A percentile compares a stretch with the other conserved stretches of the same genome.
Evolutionary conservation across 2,797 vertebrate species (phyloP).

Genomic region (Chaunax sp.): DNA sequence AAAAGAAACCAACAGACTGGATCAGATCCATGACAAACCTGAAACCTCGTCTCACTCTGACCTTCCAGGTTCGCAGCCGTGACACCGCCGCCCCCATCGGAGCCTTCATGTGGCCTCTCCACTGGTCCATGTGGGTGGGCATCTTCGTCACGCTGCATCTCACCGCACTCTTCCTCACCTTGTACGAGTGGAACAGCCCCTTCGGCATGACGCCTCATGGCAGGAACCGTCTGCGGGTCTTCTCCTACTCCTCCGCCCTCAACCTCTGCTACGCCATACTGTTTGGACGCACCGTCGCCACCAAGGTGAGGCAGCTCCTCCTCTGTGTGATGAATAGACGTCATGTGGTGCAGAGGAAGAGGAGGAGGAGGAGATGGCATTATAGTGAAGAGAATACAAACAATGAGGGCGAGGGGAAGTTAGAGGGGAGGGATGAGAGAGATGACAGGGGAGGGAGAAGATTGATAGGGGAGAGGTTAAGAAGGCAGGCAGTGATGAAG

Average conservation of each 20-base stretch:
- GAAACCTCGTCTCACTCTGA: too few relatives aligned
- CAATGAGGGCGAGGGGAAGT: conserved; percentile 9
- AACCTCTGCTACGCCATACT: conserved; percentile 97
- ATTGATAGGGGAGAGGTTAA: conserved; percentile 67
- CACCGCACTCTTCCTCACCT: conserved; percentile 94
- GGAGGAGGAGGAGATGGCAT: conserved; percentile 8
- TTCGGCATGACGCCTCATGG: conserved; percentile 94
- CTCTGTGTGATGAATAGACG: conserved; percentile 42
- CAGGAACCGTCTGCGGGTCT: conserved; percentile 90
- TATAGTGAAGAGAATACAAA: conserved; percentile 29
- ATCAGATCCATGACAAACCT: not conserved
- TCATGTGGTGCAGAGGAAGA: conserved; percentile 11
- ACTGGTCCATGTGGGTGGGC: conserved; percentile 98
- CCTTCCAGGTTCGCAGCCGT: conserved; percentile 83
- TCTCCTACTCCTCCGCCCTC: conserved; percentile 96
- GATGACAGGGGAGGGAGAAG: conserved; percentile 22
- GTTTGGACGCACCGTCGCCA: conserved; percentile 93
- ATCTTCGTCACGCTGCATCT: conserved; percentile 93
- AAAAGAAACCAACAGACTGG: conserved; percentile 19
- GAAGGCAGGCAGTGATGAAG: conserved; percentile 75
- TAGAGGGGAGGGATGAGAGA: conserved; percentile 13
- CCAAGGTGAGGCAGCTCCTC: conserved; percentile 82
- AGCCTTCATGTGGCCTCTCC: conserved; percentile 96
- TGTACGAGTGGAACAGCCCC: conserved; percentile 98
- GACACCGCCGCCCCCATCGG: conserved; percentile 93